These are phyloP conservation scores for Lamellibrachia luymesi DNA, from an alignment of 1,140 invertebrate genomes.

Conservation along the genomic window DNA sequence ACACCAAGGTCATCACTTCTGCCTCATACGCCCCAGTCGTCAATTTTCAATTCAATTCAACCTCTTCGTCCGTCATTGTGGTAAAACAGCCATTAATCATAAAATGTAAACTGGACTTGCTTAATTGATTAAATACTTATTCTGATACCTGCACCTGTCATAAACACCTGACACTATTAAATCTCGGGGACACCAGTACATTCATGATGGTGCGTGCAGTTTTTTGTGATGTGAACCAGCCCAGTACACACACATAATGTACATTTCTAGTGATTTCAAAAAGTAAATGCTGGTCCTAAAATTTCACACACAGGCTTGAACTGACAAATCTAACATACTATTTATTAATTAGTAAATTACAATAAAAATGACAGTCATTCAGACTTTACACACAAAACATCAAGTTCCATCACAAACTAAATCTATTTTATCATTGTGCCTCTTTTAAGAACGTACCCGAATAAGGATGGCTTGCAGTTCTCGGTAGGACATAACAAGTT, in stretches of 20 bases:
- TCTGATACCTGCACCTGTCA: neutral
- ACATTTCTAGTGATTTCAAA: neutral
- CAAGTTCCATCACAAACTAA: neutral
- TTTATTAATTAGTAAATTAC: neutral
- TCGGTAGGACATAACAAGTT: constrained; percentile 3
- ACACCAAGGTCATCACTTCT: neutral
- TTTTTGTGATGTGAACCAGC: neutral
- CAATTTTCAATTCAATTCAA: too few relatives aligned
- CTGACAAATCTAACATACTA: neutral
- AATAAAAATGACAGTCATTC: neutral
- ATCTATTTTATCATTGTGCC: neutral
- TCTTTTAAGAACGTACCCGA: neutral
- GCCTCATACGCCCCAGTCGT: neutral
- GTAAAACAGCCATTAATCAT: too few relatives aligned
- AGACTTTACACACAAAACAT: neutral
- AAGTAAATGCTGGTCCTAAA: neutral
- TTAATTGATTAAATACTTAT: neutral
- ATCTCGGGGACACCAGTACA: neutral
- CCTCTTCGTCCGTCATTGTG: too few relatives aligned
- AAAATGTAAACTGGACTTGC: too few relatives aligned
- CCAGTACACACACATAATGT: neutral
- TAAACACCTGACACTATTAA: neutral
- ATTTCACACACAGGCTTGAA: neutral
- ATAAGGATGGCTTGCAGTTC: neutral
- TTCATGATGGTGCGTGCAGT: neutral